Base-by-base conservation (phyloP, 2,113 vertebrate species). In the Struthio camelus region DNA sequence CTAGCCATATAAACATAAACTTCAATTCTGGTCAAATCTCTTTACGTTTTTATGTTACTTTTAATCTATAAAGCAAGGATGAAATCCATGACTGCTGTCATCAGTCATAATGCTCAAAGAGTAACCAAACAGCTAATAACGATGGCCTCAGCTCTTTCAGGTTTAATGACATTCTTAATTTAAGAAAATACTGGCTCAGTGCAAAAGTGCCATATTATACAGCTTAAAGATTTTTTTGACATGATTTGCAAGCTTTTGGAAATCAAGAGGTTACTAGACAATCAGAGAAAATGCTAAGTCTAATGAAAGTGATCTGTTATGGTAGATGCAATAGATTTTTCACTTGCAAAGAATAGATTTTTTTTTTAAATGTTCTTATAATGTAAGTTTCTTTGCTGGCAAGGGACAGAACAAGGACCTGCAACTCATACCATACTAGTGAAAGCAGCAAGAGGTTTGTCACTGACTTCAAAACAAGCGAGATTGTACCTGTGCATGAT, bases 111-210 rank as follows among this genome's bases (percentile, higher is more conserved):
- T 40, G 59, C 48, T 94, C 38, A 62, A 90, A 88, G 38, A 83
- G 40, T 83, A 97, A 94, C 32, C 53, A 90, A 88, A 85, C 1
- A 95, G 77, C 51, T 94, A 86, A 62, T 62, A 92, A 91, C 10
- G 42, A 92, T 1, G 12, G 54, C 65, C 80, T 92, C 90, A 86
- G 36, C 38, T 92, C 71, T 91, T 92, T 85, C 77, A 82, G 46
- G 48, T 80, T 90, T 66, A 93, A 82, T 22, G 24, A 48, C 51
- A 62, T 50, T 88, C 76, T 86, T 90, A 42, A 71, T 73, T 92
- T 90, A 54, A 86, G 48, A 81, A 95, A 89, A 72, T 28, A 90
- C 9, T 25, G 18, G 30, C 59, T 94, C 73, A 89, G 62, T 86
- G 91, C 34, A 64, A 28, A 73, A 93, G n/a, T 64, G 56, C 18